Evolutionary conservation across 92 coral and sea anemone species (phyloP).

Genomic region (Porites evermanni): DNA sequence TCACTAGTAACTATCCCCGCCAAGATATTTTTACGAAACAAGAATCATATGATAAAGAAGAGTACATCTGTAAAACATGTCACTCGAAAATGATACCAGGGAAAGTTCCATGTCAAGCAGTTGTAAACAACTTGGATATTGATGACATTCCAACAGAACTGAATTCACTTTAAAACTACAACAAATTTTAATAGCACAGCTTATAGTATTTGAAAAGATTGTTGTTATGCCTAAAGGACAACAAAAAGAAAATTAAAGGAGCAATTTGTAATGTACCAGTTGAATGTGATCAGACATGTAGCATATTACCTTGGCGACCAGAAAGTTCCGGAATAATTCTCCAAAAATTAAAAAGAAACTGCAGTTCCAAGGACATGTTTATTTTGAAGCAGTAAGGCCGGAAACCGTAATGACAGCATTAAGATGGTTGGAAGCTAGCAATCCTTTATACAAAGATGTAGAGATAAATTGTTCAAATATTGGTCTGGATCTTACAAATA

Average conservation of each 20-base stretch:
- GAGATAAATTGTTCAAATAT: conserved; percentile 8
- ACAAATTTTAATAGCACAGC: no score
- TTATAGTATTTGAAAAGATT: no score
- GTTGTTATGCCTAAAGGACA: no score
- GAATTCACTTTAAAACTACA: background rate
- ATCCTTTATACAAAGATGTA: conserved; percentile 54
- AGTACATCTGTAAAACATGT: background rate
- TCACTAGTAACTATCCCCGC: background rate
- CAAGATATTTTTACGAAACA: background rate
- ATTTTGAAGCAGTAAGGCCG: conserved; percentile 62
- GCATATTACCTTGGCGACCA: conserved; percentile 40
- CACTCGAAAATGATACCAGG: background rate
- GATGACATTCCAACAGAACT: background rate
- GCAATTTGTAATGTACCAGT: no score
- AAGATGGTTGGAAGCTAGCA: conserved; percentile 50
- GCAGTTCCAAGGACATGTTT: conserved; percentile 64
- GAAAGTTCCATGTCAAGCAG: background rate
- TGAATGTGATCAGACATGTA: conserved; percentile 39
- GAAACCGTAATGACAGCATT: conserved; percentile 50
- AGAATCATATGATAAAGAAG: background rate
- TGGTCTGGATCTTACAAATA: background rate
- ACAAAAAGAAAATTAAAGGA: no score
- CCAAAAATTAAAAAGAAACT: conserved; percentile 50
- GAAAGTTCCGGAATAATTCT: conserved; percentile 56
- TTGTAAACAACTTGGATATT: background rate